These are phyloP conservation scores for Spodoptera exigua DNA, from an alignment of 2,888 invertebrate species.

Conservation along the genomic window DNA sequence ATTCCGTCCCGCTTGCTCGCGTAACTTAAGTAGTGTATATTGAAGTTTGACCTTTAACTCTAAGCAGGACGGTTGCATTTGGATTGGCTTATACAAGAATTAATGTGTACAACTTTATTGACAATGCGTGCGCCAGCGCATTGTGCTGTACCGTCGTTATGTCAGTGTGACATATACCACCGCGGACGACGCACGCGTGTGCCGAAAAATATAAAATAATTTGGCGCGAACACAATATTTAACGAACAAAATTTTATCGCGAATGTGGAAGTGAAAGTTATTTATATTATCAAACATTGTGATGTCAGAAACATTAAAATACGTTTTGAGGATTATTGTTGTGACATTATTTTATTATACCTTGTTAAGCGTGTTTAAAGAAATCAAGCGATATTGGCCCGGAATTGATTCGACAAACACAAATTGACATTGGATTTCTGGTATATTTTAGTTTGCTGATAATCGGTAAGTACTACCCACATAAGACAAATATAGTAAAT, in stretches of 20 bases:
- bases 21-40: slow-evolving; percentile 27
- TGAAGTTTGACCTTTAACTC: slow-evolving; percentile 20
- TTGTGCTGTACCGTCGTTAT: slow-evolving; percentile 76
- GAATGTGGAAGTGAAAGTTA: slow-evolving; percentile 41
- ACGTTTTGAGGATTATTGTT: slow-evolving; percentile 74
- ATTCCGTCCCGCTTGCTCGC: slow-evolving; percentile 71
- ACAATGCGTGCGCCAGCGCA: slow-evolving; percentile 80
- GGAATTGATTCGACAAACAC: slow-evolving; percentile 63
- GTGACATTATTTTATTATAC: slow-evolving; percentile 80
- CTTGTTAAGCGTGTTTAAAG: slow-evolving; percentile 78
- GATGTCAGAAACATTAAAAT: slow-evolving; percentile 81
- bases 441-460: slow-evolving; percentile 44
- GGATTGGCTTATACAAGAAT: slow-evolving; percentile 14
- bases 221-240: slow-evolving; percentile 65
- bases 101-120: slow-evolving; percentile 69
- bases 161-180: slow-evolving; percentile 74
- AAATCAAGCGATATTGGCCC: slow-evolving; percentile 76
- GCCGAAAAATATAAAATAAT: slow-evolving; percentile 45
- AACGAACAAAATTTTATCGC: slow-evolving; percentile 36
- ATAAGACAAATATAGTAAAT: not conserved
- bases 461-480: slow-evolving; percentile 63
- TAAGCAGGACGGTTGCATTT: slow-evolving; percentile 35
- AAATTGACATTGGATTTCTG: slow-evolving; percentile 60
- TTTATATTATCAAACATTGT: slow-evolving; percentile 62
- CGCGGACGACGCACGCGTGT: slow-evolving; percentile 60